Evolutionary conservation across 2,888 invertebrate species (phyloP).

Genomic region (Archips crataeganus): DNA sequence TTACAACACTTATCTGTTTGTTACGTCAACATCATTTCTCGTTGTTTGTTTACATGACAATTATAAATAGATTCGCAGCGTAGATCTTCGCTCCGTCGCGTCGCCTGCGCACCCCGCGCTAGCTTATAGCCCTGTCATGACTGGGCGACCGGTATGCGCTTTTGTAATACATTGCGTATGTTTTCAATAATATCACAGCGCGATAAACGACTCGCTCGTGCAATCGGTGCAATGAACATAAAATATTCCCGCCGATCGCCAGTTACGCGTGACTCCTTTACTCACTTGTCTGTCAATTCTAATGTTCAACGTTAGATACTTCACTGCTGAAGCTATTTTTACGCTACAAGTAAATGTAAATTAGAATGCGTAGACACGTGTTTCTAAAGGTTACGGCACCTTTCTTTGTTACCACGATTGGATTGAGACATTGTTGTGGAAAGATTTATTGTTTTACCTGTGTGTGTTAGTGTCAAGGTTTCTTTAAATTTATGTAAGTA

Average conservation of each 20-base stretch:
- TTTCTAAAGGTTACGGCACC: constrained; percentile 14
- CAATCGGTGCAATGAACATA: neutral
- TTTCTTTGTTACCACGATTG: constrained; percentile 28
- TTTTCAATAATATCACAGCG: neutral
- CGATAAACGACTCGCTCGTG: neutral
- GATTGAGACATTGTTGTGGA: constrained; percentile 31
- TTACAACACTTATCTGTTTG: constrained; percentile 1
- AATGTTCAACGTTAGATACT: constrained; percentile 27
- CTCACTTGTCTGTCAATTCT: constrained; percentile 21
- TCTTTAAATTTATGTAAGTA: neutral
- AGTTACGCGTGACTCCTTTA: neutral
- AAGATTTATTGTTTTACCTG: constrained; percentile 34
- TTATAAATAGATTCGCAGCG: constrained; percentile 34
- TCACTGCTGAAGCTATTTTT: constrained; percentile 33
- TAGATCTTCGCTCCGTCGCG: constrained; percentile 17
- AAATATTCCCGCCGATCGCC: neutral
- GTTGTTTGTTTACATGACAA: constrained; percentile 33
- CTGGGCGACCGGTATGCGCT: neutral
- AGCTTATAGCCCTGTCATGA: neutral
- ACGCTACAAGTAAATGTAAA: constrained; percentile 8
- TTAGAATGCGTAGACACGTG: constrained; percentile 33
- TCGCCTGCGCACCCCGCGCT: constrained; percentile 9
- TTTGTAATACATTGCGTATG: neutral
- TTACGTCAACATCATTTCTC: constrained; percentile 31
- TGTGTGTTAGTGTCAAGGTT: constrained; percentile 26